These are phyloP conservation scores for Labeo catla DNA, from an alignment of 2,113 vertebrate species.

Conservation along the genomic window DNA sequence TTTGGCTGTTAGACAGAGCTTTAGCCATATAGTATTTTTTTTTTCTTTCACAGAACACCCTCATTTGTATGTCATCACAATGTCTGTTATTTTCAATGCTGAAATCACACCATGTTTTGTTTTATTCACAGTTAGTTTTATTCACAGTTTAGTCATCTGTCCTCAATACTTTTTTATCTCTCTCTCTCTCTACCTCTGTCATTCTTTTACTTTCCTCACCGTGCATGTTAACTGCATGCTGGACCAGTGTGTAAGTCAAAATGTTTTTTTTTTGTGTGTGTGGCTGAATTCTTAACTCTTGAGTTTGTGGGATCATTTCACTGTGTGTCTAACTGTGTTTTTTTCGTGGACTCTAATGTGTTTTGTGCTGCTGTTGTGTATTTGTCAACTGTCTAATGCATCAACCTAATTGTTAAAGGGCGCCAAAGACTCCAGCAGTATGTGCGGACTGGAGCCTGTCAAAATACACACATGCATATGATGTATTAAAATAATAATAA, in stretches of 20 bases:
- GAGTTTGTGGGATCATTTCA: conserved; percentile 40
- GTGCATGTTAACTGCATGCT: conserved; percentile 78
- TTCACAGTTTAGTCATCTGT: conserved; percentile 15
- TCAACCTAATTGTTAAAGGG: conserved; percentile 41
- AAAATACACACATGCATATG: not conserved
- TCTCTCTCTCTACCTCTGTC: conserved; percentile 26
- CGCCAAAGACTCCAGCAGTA: conserved; percentile 1
- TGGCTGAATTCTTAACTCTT: conserved; percentile 38
- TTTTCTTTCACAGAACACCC: conserved; percentile 62
- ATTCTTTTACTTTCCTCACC: conserved; percentile 60
- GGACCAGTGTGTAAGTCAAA: conserved; percentile 91
- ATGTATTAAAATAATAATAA: not conserved
- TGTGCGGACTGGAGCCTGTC: not conserved
- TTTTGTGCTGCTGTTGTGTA: conserved; percentile 38
- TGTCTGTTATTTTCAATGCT: conserved; percentile 65
- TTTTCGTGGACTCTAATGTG: conserved; percentile 26
- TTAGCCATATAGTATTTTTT: conserved; percentile 57
- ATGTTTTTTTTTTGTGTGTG: not conserved
- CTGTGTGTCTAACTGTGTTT: conserved; percentile 45
- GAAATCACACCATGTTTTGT: conserved; percentile 50
- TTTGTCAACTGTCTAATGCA: conserved; percentile 32
- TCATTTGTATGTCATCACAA: conserved; percentile 48
- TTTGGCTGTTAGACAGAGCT: conserved; percentile 21
- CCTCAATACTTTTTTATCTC: conserved; percentile 38
- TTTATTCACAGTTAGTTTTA: conserved; percentile 51